phyloP scores from a whole-genome alignment of 2,888 invertebrate species.

The Meghimatium bilineatum region DNA sequence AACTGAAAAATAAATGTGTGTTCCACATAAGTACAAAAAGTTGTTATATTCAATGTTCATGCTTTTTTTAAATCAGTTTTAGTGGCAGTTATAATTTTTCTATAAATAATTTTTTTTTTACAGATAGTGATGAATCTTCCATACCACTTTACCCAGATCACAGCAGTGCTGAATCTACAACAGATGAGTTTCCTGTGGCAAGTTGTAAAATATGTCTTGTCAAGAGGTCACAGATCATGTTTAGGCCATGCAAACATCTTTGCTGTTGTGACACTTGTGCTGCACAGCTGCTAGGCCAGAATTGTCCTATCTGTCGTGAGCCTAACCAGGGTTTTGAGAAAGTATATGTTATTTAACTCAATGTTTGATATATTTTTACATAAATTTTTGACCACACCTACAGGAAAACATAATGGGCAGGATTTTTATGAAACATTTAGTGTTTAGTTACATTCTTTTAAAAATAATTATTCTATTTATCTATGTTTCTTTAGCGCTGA shows the following conservation, averaged over 20 bases:
- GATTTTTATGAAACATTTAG: neutral
- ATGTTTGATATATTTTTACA: neutral
- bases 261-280: constrained; percentile 53
- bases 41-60: too few relatives aligned
- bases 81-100: neutral
- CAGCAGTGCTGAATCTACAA: constrained; percentile 10
- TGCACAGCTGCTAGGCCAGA: constrained; percentile 43
- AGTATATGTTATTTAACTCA: constrained; percentile 45
- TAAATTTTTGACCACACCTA: constrained; percentile 2
- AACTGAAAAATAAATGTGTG: too few relatives aligned
- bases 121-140: constrained; percentile 30
- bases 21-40: too few relatives aligned
- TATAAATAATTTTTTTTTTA: neutral
- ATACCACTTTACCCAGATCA: constrained; percentile 16
- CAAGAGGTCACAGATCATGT: constrained; percentile 48
- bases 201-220: constrained; percentile 53
- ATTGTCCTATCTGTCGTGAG: constrained; percentile 53
- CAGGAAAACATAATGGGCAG: neutral
- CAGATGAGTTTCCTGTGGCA: constrained; percentile 47
- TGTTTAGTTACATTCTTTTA: neutral
- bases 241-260: constrained; percentile 53
- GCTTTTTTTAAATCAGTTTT: neutral
- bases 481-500: too few relatives aligned
- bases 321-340: constrained; percentile 41
- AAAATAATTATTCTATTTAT: neutral